Percentiles rank a stretch among this genome's conserved stretches.
Conservation (phyloP, 2,888 invertebrate species). For the Phyto melanocephala region DNA sequence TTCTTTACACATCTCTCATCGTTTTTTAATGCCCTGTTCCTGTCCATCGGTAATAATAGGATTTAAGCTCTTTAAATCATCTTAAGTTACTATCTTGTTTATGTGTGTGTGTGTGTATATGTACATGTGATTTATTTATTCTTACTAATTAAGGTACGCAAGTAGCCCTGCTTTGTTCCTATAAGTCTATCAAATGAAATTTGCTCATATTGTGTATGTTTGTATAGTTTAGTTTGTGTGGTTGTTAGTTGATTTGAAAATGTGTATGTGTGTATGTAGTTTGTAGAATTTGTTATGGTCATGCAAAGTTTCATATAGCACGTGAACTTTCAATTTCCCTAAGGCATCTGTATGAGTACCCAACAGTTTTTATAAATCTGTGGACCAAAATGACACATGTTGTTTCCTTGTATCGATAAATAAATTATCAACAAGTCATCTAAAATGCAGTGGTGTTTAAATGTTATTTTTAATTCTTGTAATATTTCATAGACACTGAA, state of each 20-base stretch:
- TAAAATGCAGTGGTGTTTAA: no score
- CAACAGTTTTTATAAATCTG: no score
- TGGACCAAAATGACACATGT: no score
- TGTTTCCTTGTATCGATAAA: no score
- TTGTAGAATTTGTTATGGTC: conserved; percentile 31
- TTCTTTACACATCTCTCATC: not conserved
- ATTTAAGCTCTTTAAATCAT: not conserved
- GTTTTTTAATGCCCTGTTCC: not conserved
- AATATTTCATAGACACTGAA: no score
- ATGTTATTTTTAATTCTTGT: no score
- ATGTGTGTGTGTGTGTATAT: not conserved
- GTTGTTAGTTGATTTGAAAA: not conserved
- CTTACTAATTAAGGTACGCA: conserved; percentile 14
- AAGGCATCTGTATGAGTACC: not conserved
- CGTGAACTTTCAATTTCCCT: conserved; percentile 21
- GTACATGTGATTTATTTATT: not conserved
- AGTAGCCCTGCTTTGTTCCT: conserved; percentile 19
- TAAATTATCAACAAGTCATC: no score
- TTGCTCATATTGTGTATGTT: not conserved
- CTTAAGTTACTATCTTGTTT: not conserved
- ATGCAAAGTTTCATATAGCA: conserved; percentile 43
- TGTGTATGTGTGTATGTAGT: not conserved
- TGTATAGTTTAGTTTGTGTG: not conserved
- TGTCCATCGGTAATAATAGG: not conserved
- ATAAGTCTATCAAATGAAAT: not conserved